phyloP scores from a whole-genome alignment of 64 coral and sea anemone genomes.

The Hydrozoanthus tunicans region DNA sequence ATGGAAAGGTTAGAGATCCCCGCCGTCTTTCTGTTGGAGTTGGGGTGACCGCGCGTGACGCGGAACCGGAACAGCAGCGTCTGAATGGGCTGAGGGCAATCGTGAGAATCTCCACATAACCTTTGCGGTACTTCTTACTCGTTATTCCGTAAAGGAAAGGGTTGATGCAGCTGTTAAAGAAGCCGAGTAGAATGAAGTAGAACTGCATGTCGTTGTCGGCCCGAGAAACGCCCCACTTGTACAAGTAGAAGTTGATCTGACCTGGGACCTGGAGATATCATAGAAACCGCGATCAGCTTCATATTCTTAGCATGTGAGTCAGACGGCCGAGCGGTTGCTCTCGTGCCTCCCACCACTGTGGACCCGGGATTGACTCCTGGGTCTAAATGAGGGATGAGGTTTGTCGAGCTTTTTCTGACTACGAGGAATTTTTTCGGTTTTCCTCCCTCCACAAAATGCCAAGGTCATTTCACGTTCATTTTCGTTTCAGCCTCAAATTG shows the following conservation, averaged over 20 bases:
- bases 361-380: neutral
- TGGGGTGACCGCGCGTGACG: slow-evolving; percentile 30
- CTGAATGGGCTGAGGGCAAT: slow-evolving; percentile 3
- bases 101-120: slow-evolving; percentile 27
- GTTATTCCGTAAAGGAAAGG: slow-evolving; percentile 51
- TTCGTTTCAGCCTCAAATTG: too few relatives aligned
- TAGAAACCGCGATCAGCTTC: neutral
- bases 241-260: slow-evolving; percentile 47
- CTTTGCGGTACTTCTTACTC: slow-evolving; percentile 46
- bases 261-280: slow-evolving; percentile 4
- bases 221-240: slow-evolving; percentile 50
- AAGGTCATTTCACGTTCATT: too few relatives aligned
- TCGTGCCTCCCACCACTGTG: too few relatives aligned
- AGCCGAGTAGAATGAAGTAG: slow-evolving; percentile 35
- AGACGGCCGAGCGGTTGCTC: neutral
- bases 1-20: neutral
- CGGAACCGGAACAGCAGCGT: neutral
- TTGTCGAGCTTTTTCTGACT: too few relatives aligned
- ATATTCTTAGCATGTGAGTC: neutral
- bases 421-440: too few relatives aligned
- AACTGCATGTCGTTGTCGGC: slow-evolving; percentile 45
- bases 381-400: too few relatives aligned
- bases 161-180: slow-evolving; percentile 56
- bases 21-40: neutral
- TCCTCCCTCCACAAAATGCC: too few relatives aligned